Evolutionary conservation across 2,113 vertebrate species (phyloP), one percentile per base, ranked within the genome.

Genomic region (Onychostruthus taczanowskii): DNA sequence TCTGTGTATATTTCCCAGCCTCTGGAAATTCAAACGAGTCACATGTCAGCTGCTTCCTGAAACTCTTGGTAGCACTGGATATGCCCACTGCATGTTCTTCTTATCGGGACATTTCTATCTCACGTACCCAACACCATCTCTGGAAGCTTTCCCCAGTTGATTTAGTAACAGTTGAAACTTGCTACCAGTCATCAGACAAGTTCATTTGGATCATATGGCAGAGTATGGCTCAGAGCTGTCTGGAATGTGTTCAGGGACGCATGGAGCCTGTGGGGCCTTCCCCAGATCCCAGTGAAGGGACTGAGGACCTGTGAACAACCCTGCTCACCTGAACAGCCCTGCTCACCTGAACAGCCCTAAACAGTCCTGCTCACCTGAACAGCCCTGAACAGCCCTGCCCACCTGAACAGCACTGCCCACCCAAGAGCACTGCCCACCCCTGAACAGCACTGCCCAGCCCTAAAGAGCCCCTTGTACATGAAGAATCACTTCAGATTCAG

Each of bases 161-260:
- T 68, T 90, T 68, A 90, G 68, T 75, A 95, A 68, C 52, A 67
- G 68, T 3, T 89, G 93, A 89, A 90, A 95, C 88, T 94, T 64
- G 90, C 64, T 72, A 59, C 79, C 79, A 78, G 75, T 44, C 59
- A 90, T 43, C 83, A 74, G 64, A 92, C 72, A 37, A 89, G 76
- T 75, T 20, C 3, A 18, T 84, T 80, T 84, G 93, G 85, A 53
- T 89, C 76, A 15, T 16, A 70, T 7, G 50, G 72, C 67, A 49
- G 22, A 77, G 61, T 7, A 20, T 0, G 17, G 39, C 72, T 77
- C 64, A 70, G 72, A 59, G 46, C 64, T 47, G 55, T 31, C 33
- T 23, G 35, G 33, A 86, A 66, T 2, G 0, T 4, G 21, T 49
- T 33, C 24, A 49, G 49, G 64, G 53, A 46, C 0, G 0, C 1